phyloP scores from a whole-genome alignment of 2,888 invertebrate species.

The Melanostoma mellinum region DNA sequence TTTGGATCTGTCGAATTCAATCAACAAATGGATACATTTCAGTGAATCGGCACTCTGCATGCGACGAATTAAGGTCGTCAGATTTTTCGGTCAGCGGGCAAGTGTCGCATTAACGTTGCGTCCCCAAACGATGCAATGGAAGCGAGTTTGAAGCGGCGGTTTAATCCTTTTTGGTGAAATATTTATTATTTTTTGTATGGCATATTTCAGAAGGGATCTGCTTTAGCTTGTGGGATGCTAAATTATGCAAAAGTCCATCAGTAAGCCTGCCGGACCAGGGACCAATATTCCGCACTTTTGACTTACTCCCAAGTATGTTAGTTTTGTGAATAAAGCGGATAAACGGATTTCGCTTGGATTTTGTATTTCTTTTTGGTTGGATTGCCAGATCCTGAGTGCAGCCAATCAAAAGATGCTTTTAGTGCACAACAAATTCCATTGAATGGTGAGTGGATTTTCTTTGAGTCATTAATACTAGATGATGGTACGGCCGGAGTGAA shows the following conservation, averaged over 20 bases:
- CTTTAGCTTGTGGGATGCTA: background rate
- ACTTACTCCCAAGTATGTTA: background rate
- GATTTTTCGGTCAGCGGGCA: constrained; percentile 23
- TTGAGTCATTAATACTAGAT: background rate
- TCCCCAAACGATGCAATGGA: background rate
- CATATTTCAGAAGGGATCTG: constrained; percentile 3
- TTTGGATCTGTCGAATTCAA: background rate
- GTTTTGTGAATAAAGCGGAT: background rate
- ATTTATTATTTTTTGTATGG: constrained; percentile 8
- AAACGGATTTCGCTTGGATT: constrained; percentile 11
- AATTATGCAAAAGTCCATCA: constrained; percentile 9
- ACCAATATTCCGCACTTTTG: background rate
- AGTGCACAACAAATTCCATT: background rate
- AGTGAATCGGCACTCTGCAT: background rate
- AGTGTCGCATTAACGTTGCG: background rate
- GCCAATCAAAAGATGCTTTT: constrained; percentile 33
- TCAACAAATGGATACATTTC: background rate
- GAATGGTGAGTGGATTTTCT: background rate
- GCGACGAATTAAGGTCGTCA: constrained; percentile 5
- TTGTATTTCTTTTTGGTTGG: background rate
- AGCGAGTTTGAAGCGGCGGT: background rate
- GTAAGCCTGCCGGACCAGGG: background rate
- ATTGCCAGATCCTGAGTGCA: constrained; percentile 9
- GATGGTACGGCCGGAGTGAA: too few species aligned
- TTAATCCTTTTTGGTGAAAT: constrained; percentile 20